phyloP scores from a whole-genome alignment of 1,140 invertebrate species.

The Cardiocondyla obscurior region DNA sequence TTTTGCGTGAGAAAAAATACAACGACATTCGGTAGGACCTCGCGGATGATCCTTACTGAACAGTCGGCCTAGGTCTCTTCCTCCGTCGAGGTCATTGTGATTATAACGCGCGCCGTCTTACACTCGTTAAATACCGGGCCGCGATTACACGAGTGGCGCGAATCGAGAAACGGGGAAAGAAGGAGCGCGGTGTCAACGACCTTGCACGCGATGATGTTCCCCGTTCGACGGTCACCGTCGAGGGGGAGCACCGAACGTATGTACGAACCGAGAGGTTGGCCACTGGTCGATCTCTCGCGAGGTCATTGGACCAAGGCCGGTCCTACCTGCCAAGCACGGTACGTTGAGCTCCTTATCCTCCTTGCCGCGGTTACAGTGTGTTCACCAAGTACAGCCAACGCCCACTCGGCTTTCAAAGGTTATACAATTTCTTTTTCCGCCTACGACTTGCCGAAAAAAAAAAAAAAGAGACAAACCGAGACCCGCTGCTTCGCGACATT shows the following conservation, averaged over 20 bases:
- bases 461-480: neutral
- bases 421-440: constrained; percentile 47
- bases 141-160: constrained; percentile 35
- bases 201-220: constrained; percentile 23
- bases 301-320: constrained; percentile 79
- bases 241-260: constrained; percentile 48
- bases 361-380: neutral
- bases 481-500: constrained; percentile 33
- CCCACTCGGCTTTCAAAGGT: constrained; percentile 49
- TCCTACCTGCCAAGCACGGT: constrained; percentile 68
- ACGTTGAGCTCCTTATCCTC: constrained; percentile 24
- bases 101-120: neutral
- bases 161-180: constrained; percentile 22
- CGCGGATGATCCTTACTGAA: neutral
- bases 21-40: neutral
- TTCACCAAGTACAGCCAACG: constrained; percentile 26
- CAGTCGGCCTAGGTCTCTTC: neutral
- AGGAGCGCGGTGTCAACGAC: constrained; percentile 49
- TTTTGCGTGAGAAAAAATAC: neutral
- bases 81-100: neutral
- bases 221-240: constrained; percentile 44
- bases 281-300: constrained; percentile 65
- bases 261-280: constrained; percentile 41
- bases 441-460: neutral
- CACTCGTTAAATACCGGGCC: constrained; percentile 36